Evolutionary conservation across 2,113 vertebrate genomes (phyloP).

Genomic region (Clinocottus analis): DNA sequence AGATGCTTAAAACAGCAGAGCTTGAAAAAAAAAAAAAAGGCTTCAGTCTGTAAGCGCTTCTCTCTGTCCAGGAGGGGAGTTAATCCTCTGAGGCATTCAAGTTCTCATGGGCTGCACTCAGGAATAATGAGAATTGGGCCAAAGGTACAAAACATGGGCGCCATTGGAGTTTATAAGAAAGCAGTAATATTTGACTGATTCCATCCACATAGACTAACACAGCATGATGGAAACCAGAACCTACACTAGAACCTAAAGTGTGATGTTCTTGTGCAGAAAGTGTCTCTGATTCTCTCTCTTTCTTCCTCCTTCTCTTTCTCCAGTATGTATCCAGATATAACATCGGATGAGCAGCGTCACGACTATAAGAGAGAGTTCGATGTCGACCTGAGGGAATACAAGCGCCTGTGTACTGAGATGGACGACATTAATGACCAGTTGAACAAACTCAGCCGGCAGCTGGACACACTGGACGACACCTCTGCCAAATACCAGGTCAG

Average conservation of each 20-base stretch:
- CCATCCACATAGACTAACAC: background rate
- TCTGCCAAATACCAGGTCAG: constrained; percentile 86
- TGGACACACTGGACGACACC: constrained; percentile 84
- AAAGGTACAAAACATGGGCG: constrained; percentile 63
- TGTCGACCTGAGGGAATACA: constrained; percentile 84
- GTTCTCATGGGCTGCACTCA: constrained; percentile 57
- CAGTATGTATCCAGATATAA: constrained; percentile 87
- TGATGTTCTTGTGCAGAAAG: background rate
- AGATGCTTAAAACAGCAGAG: constrained; percentile 1
- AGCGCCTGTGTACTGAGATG: constrained; percentile 88
- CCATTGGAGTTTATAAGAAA: constrained; percentile 42
- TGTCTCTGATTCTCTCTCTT: background rate
- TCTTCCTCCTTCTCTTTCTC: constrained; percentile 7
- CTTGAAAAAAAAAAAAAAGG: constrained; percentile 6
- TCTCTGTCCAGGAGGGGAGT: constrained; percentile 43
- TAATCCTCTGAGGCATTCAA: constrained; percentile 78
- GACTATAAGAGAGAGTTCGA: constrained; percentile 89
- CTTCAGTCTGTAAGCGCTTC: constrained; percentile 8
- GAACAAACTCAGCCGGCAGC: constrained; percentile 86
- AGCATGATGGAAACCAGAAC: background rate
- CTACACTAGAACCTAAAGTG: background rate
- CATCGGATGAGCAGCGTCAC: constrained; percentile 81
- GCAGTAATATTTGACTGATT: constrained; percentile 17
- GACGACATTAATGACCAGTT: constrained; percentile 87
- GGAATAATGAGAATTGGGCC: constrained; percentile 70